These are phyloP conservation scores for Leptopterna dolabrata DNA, from an alignment of 2,888 invertebrate species.

Conservation along the genomic window DNA sequence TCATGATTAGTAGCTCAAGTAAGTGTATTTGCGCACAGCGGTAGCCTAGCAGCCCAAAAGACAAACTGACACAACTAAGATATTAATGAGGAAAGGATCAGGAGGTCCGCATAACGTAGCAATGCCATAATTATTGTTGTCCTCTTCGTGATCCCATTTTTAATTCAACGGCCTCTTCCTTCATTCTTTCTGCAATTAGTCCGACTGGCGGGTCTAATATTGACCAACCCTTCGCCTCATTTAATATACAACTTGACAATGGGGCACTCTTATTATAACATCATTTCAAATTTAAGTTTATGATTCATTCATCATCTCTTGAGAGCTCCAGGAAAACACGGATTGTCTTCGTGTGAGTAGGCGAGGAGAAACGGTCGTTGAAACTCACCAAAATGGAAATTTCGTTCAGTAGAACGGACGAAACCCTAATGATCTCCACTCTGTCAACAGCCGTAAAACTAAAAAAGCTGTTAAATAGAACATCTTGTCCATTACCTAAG, in stretches of 20 bases:
- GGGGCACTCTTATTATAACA: neutral
- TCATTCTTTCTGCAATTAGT: constrained; percentile 40
- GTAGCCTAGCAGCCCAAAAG: constrained; percentile 48
- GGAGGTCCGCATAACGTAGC: constrained; percentile 26
- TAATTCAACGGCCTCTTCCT: constrained; percentile 44
- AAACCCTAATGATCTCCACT: too few relatives aligned
- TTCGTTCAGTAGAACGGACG: too few relatives aligned
- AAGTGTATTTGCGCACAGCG: neutral
- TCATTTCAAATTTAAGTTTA: neutral
- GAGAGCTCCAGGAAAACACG: neutral
- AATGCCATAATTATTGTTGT: constrained; percentile 52
- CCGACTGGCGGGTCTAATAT: constrained; percentile 13
- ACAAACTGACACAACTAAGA: constrained; percentile 32
- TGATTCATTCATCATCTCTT: neutral
- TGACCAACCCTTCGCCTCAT: constrained; percentile 23
- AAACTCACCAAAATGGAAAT: too few relatives aligned
- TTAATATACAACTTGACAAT: constrained; percentile 25
- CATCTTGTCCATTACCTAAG: too few relatives aligned
- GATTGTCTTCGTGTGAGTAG: too few relatives aligned
- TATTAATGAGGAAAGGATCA: constrained; percentile 29
- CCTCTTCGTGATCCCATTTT: constrained; percentile 48
- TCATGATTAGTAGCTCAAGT: too few relatives aligned
- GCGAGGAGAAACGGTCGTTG: too few relatives aligned
- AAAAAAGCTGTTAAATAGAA: too few relatives aligned
- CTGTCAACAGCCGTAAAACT: too few relatives aligned